Percentiles rank a stretch among this genome's conserved stretches.
Evolutionary conservation across 2,113 vertebrate genomes (phyloP).

Genomic region (Dicaeum eximium): DNA sequence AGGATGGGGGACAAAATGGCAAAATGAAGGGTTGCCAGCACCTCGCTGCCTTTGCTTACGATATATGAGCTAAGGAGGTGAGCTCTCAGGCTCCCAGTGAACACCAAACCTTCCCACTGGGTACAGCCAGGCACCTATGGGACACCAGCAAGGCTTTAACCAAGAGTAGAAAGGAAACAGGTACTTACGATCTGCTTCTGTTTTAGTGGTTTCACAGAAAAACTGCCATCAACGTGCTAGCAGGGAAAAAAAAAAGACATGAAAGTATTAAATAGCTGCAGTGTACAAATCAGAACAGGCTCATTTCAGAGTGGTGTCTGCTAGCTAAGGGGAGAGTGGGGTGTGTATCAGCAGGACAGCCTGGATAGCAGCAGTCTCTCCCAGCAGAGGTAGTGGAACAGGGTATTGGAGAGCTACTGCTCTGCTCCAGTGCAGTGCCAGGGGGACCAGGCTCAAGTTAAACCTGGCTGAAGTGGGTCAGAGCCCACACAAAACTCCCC

Average conservation of each 20-base stretch:
- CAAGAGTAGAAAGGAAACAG: not conserved
- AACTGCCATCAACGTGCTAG: slow-evolving; percentile 95
- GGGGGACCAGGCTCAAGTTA: not conserved
- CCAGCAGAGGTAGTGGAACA: not conserved
- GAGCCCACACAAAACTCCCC: not conserved
- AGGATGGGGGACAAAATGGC: not conserved
- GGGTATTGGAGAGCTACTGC: not conserved
- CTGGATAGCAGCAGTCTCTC: not conserved
- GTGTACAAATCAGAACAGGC: not conserved
- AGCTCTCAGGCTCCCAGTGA: not conserved
- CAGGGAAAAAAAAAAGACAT: not conserved
- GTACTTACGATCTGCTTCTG: slow-evolving; percentile 97
- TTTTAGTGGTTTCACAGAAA: slow-evolving; percentile 95
- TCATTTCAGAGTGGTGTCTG: not conserved
- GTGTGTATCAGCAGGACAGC: not conserved
- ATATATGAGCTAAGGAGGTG: not conserved
- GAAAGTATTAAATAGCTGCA: not conserved
- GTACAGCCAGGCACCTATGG: not conserved
- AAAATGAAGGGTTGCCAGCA: not conserved
- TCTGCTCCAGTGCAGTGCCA: not conserved
- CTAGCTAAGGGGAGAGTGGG: not conserved
- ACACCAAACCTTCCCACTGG: not conserved
- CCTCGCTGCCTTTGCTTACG: not conserved
- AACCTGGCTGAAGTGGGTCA: not conserved
- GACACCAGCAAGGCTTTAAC: not conserved